Evolutionary conservation across 2,113 vertebrate genomes (phyloP).

Genomic region (Xiphophorus hellerii): DNA sequence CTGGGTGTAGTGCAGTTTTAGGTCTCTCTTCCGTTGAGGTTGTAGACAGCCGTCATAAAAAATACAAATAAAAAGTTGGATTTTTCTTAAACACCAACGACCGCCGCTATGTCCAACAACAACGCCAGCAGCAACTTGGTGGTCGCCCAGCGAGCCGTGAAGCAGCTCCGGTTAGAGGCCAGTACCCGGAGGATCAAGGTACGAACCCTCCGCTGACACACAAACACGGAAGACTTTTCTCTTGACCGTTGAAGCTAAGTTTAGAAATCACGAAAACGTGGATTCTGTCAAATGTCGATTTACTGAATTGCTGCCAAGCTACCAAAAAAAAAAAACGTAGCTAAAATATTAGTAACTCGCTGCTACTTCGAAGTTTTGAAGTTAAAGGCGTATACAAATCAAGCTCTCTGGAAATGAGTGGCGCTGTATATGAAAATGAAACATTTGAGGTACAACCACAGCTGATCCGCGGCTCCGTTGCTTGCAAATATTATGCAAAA

Average conservation of each 20-base stretch:
- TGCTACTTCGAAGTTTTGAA: not conserved
- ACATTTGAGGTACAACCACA: not conserved
- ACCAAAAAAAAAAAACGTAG: not conserved
- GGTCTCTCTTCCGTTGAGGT: slow-evolving; percentile 47
- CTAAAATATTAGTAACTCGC: not conserved
- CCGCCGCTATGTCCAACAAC: slow-evolving; percentile 81
- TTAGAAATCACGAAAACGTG: slow-evolving; percentile 8
- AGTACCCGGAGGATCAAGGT: slow-evolving; percentile 79
- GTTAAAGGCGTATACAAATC: not conserved
- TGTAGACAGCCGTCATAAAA: not conserved
- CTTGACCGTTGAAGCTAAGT: slow-evolving; percentile 46
- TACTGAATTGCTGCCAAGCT: not conserved
- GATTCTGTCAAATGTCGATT: slow-evolving; percentile 1
- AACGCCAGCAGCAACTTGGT: slow-evolving; percentile 78
- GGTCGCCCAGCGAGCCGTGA: slow-evolving; percentile 76
- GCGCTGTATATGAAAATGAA: not conserved
- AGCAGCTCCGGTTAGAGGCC: slow-evolving; percentile 81
- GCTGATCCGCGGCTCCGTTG: not conserved
- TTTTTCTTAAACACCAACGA: slow-evolving; percentile 1
- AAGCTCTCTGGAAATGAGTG: not conserved
- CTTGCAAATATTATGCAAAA: slow-evolving; percentile 65
- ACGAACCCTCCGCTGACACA: slow-evolving; percentile 47
- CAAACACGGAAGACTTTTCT: slow-evolving; percentile 53
- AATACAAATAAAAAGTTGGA: not conserved
- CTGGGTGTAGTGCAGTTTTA: slow-evolving; percentile 31